phyloP scores from a whole-genome alignment of 2,888 invertebrate species.

The Stenodera caucasica region DNA sequence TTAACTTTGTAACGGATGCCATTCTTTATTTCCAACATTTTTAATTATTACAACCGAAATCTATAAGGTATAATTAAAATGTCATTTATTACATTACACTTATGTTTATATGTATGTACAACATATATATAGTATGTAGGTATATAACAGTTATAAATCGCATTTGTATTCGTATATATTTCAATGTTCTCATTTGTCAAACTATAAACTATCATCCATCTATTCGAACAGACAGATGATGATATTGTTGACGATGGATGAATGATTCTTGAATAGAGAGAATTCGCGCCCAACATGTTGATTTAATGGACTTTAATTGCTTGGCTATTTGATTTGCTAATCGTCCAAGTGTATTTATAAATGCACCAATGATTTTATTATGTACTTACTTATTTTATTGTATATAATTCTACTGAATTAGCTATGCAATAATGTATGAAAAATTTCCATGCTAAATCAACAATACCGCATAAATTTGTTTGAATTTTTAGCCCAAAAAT shows the following conservation, averaged over 20 bases:
- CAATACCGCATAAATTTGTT: too few species aligned
- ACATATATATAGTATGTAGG: neutral
- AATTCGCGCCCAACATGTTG: conserved; percentile 34
- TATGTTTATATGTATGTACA: neutral
- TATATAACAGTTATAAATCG: neutral
- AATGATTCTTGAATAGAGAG: conserved; percentile 16
- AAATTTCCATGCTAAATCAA: too few species aligned
- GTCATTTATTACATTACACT: conserved; percentile 1
- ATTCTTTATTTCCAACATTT: neutral
- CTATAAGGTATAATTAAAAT: conserved; percentile 4
- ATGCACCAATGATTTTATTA: conserved; percentile 34
- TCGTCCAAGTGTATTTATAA: conserved; percentile 38
- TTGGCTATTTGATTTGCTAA: conserved; percentile 43
- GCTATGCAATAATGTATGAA: too few species aligned
- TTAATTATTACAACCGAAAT: conserved; percentile 6
- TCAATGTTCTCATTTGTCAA: conserved; percentile 1
- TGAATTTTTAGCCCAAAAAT: too few species aligned
- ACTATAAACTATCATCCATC: conserved; percentile 7
- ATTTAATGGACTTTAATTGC: conserved; percentile 41
- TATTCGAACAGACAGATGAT: conserved; percentile 3
- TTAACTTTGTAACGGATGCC: neutral
- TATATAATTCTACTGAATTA: too few species aligned
- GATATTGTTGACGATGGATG: conserved; percentile 9
- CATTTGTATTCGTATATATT: neutral
- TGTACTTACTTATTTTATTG: neutral